A percentile compares a stretch with the other conserved stretches of the same genome.
phyloP scores from a whole-genome alignment of 2,113 vertebrate species.

The Urocitellus parryii region DNA sequence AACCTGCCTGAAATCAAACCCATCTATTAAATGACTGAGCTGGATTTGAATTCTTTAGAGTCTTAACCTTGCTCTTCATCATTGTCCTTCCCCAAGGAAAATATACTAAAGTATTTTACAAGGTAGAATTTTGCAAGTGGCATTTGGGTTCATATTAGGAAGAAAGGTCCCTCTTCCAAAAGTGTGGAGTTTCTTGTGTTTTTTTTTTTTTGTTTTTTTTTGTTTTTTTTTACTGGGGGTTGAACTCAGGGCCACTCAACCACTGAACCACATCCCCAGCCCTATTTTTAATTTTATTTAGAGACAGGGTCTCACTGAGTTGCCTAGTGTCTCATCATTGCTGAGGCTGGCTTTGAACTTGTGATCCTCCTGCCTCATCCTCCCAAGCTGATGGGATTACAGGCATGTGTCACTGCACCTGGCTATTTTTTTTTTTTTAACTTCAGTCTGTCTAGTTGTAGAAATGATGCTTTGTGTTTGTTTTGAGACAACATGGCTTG shows the following conservation, averaged over 20 bases:
- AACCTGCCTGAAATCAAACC: not conserved
- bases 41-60: conserved; percentile 32
- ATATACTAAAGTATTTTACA: not conserved
- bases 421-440: too few relatives aligned
- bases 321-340: too few relatives aligned
- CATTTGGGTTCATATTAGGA: conserved; percentile 32
- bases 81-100: not conserved
- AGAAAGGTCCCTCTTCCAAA: not conserved
- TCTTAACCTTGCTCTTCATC: not conserved
- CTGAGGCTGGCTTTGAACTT: too few relatives aligned
- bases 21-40: not conserved
- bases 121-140: not conserved
- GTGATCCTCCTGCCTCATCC: too few relatives aligned
- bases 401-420: too few relatives aligned
- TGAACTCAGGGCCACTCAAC: too few relatives aligned
- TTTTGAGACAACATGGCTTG: not conserved
- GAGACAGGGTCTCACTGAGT: too few relatives aligned
- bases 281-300: too few relatives aligned
- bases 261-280: too few relatives aligned
- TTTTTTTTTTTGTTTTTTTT: too few relatives aligned
- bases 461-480: not conserved
- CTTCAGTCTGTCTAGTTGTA: not conserved
- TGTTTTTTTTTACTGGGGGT: too few relatives aligned
- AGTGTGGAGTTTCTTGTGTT: not conserved
- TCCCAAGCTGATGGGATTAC: too few relatives aligned